Conservation (phyloP, 2,797 vertebrate species). For the Hydrolagus colliei region DNA sequence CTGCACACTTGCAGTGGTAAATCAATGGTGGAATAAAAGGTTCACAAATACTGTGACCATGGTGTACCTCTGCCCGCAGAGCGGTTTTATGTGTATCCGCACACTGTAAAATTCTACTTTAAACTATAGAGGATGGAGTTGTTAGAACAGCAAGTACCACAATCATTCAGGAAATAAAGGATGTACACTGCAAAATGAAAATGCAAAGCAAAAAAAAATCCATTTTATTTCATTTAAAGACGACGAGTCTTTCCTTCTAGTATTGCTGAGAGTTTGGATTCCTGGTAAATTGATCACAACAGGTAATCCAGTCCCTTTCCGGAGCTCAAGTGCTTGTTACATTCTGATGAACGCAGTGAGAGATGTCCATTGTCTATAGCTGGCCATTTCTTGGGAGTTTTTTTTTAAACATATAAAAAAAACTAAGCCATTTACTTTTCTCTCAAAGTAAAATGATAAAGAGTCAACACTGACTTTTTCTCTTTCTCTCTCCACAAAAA, state of each 20-base stretch:
- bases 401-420: background rate
- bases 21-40: background rate
- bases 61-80: too few species aligned
- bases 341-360: conserved; percentile 54
- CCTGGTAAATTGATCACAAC: conserved; percentile 49
- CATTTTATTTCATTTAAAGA: conserved; percentile 56
- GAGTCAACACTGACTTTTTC: conserved; percentile 34
- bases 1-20: background rate
- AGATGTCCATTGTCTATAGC: conserved; percentile 17
- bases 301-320: conserved; percentile 47
- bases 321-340: conserved; percentile 56
- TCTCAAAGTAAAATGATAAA: conserved; percentile 37
- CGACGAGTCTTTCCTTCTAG: conserved; percentile 47
- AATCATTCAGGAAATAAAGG: conserved; percentile 16
- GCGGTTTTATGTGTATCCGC: background rate
- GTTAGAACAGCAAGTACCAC: conserved; percentile 32
- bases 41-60: background rate
- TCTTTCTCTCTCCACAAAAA: conserved; percentile 30
- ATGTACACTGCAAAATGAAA: background rate
- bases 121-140: conserved; percentile 31
- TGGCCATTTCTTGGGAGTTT: conserved; percentile 18
- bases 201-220: conserved; percentile 57
- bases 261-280: conserved; percentile 54
- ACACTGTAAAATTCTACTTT: background rate
- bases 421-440: conserved; percentile 32